phyloP scores from a whole-genome alignment of 2,797 vertebrate species.

The Glyptemys insculpta region DNA sequence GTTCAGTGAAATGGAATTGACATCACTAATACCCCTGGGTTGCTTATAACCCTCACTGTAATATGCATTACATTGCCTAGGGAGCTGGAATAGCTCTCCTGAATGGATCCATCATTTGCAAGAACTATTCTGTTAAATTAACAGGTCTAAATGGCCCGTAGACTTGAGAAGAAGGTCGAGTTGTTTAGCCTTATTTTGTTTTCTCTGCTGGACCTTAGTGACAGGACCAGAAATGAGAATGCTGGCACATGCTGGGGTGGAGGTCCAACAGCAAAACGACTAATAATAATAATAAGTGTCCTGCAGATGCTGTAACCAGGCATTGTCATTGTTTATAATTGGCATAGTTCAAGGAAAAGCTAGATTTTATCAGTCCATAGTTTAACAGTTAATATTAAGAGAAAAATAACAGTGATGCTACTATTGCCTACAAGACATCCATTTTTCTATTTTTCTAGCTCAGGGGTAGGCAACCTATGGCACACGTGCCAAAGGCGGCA shows the following conservation, averaged over 20 bases:
- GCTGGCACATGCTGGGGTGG: not conserved
- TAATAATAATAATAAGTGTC: not conserved
- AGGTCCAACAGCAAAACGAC: not conserved
- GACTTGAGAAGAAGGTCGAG: not conserved
- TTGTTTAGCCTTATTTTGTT: not conserved
- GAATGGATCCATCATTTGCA: not conserved
- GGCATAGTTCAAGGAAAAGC: not conserved
- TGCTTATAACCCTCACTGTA: not conserved
- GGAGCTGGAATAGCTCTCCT: not conserved
- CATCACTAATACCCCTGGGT: not conserved
- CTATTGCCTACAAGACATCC: not conserved
- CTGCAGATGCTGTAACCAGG: not conserved
- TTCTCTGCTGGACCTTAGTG: not conserved
- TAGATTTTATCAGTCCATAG: not conserved
- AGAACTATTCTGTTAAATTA: not conserved
- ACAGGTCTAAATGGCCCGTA: not conserved
- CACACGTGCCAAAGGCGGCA: no score
- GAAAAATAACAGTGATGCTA: accelerated
- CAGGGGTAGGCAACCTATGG: no score
- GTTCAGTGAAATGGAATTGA: not conserved
- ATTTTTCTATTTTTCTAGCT: not conserved
- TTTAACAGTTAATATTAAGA: accelerated
- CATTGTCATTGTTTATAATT: not conserved
- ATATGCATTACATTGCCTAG: not conserved
- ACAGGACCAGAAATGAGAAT: not conserved